Evolutionary conservation across 2,113 vertebrate genomes (phyloP), one percentile per base, ranked within the genome.

Genomic region (Leptobrachium leishanense): DNA sequence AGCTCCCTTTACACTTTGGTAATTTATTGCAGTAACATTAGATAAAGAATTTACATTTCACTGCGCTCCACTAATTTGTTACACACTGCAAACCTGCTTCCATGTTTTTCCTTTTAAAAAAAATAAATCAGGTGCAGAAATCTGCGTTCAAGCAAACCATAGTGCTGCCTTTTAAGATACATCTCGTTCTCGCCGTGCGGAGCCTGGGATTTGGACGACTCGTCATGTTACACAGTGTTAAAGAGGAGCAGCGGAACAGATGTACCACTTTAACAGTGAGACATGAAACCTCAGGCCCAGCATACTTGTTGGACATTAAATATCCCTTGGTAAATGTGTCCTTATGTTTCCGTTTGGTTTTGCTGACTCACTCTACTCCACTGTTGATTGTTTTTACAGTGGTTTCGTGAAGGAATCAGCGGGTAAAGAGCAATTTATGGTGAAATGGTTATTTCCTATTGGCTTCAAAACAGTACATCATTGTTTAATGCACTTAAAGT

Each of bases 371-470:
- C 50, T 42, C 50, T 74, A 80, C 77, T 74, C 63, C 42, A 80
- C 63, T 80, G 71, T 74, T 80, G 77, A 74, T 69, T 80, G 77
- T 80, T 80, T 80, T 80, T 68, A 68, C 71, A 74, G 77, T 68
- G 77, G 77, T 80, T 74, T 70, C 44, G 41, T 80, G 64, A 80
- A 74, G 71, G 64, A 74, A 65, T 71, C 64, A 74, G 71, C 68
- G 77, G 77, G 77, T 67, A 74, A 59, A 74, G 53, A 40, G 71
- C 64, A 80, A 74, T 80, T 79, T 80, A 73, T 80, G 77, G 77
- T 80, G 71, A 59, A 80, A 80, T 80, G 77, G 71, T 67, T 80
- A 74, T 80, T 80, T 80, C 77, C 77, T 80, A 71, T 68, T n/a
- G 53, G 50, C 7, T 66, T 74, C 71, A 68, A 39, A 46, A 74